Conservation (phyloP, 2,888 invertebrate species). For the Drosophila cracens region DNA sequence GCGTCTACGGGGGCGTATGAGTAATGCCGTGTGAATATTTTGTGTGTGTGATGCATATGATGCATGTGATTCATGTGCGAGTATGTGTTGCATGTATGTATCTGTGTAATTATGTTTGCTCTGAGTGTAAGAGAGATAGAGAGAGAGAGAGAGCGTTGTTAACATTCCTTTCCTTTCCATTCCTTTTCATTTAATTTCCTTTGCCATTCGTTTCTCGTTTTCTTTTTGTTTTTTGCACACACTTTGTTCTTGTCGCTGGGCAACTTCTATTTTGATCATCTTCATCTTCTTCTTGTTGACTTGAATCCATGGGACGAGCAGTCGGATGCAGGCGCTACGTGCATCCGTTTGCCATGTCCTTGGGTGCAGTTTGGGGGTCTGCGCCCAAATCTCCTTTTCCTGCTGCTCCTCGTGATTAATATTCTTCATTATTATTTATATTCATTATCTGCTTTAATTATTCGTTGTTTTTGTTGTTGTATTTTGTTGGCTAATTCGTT, state of each 20-base stretch:
- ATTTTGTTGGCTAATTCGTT: conserved; percentile 43
- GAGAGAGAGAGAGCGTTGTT: conserved; percentile 28
- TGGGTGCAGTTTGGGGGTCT: conserved; percentile 25
- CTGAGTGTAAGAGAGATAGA: conserved; percentile 9
- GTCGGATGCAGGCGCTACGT: conserved; percentile 60
- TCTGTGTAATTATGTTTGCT: conserved; percentile 8
- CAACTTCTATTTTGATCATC: conserved; percentile 58
- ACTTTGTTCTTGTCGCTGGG: conserved; percentile 74
- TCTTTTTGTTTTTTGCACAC: conserved; percentile 46
- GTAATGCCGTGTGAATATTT: conserved; percentile 48
- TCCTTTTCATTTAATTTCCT: conserved; percentile 16
- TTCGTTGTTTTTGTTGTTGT: conserved; percentile 32
- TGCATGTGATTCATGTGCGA: conserved; percentile 12
- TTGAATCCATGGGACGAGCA: conserved; percentile 66
- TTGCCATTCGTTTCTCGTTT: conserved; percentile 1
- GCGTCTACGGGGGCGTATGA: conserved; percentile 54
- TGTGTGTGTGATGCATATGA: conserved; percentile 13
- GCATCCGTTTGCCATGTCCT: conserved; percentile 51
- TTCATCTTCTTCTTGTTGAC: conserved; percentile 35
- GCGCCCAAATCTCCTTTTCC: conserved; percentile 45
- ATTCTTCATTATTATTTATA: conserved; percentile 20
- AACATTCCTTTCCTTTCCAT: conserved; percentile 26
- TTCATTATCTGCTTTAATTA: conserved; percentile 29
- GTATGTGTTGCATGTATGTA: conserved; percentile 12
- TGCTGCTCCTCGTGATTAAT: conserved; percentile 44